Evolutionary conservation across 37 sponge, comb jelly and placozoan genomes (phyloP).

Genomic region (Axinella damicornis): DNA sequence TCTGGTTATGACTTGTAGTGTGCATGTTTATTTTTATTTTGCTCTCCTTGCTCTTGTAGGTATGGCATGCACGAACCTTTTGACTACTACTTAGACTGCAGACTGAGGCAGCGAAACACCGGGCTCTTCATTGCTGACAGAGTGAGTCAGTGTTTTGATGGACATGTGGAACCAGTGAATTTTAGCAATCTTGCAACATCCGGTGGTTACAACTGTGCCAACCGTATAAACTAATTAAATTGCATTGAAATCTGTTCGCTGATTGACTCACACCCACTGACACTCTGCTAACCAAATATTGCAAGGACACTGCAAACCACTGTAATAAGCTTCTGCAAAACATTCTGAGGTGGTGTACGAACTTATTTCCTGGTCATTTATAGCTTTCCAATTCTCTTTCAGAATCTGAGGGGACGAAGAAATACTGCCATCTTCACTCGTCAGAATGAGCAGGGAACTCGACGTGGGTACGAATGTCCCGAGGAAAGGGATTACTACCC

Average conservation of each 20-base stretch:
- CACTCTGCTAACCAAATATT: no score
- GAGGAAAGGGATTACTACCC: conserved; percentile 99
- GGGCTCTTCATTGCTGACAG: conserved; percentile 97
- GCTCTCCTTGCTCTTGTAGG: conserved; percentile 22
- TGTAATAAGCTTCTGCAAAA: no score
- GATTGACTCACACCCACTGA: neutral
- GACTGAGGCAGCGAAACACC: conserved; percentile 80
- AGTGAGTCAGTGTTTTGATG: no score
- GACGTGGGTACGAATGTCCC: conserved; percentile 98
- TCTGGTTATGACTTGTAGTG: neutral
- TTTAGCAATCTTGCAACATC: no score
- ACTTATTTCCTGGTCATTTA: neutral
- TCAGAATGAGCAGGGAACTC: conserved; percentile 92
- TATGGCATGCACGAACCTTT: conserved; percentile 97
- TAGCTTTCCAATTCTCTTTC: neutral
- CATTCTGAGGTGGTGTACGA: neutral
- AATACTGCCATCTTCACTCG: conserved; percentile 92
- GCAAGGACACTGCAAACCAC: no score
- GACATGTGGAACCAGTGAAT: no score
- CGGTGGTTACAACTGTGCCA: no score
- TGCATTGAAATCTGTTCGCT: neutral
- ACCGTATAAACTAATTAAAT: no score
- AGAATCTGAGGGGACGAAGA: conserved; percentile 77
- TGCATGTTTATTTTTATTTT: no score
- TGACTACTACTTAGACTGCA: conserved; percentile 92